These are phyloP conservation scores for Zapornia atra DNA, from an alignment of 2,113 vertebrate species.

Conservation along the genomic window DNA sequence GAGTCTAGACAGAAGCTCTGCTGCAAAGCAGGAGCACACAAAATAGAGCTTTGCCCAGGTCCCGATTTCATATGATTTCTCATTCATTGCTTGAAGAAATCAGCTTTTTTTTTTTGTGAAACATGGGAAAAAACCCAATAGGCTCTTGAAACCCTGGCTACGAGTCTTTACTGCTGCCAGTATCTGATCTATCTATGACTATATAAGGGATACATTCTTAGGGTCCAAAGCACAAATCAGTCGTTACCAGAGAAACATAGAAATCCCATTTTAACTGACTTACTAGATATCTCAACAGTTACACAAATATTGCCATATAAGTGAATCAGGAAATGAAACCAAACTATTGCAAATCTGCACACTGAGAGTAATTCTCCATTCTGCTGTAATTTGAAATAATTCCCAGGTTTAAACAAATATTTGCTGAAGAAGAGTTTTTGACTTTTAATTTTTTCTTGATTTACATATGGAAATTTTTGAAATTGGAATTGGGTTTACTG, in stretches of 20 bases:
- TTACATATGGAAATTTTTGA: not conserved
- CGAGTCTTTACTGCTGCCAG: not conserved
- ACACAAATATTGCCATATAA: not conserved
- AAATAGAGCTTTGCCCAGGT: not conserved
- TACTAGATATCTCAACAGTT: not conserved
- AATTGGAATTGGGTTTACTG: not conserved
- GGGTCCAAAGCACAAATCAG: not conserved
- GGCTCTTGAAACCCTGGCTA: not conserved
- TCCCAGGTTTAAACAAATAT: not conserved
- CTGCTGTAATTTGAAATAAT: not conserved
- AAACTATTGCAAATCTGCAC: not conserved
- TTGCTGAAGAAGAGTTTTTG: not conserved
- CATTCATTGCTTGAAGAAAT: not conserved
- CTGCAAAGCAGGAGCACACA: not conserved
- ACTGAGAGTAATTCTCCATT: not conserved
- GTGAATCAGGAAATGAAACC: not conserved
- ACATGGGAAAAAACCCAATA: accelerated
- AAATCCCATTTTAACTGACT: not conserved
- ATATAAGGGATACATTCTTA: not conserved
- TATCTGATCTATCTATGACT: not conserved
- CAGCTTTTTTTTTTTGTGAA: not conserved
- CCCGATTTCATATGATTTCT: not conserved
- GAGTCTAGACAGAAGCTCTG: not conserved
- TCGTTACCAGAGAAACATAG: not conserved
- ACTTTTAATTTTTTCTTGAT: not conserved